Evolutionary conservation across 2,113 vertebrate genomes (phyloP).

Genomic region (Sisor rabdophorus): DNA sequence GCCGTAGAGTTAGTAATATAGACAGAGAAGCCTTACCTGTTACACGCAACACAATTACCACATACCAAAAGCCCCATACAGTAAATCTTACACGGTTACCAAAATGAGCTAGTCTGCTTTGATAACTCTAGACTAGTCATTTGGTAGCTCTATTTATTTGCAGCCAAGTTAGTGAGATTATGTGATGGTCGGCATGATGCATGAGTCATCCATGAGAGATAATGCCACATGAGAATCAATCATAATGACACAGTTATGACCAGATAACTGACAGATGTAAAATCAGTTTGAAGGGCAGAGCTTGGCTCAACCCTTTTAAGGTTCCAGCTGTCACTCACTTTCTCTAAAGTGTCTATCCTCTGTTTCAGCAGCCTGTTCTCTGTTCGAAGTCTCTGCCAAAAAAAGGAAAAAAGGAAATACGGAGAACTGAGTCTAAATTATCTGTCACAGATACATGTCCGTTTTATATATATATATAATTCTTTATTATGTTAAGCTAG

Average conservation of each 20-base stretch:
- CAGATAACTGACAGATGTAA: slow-evolving; percentile 9
- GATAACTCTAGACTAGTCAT: background rate
- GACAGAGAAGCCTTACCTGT: slow-evolving; percentile 21
- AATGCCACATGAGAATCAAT: slow-evolving; percentile 48
- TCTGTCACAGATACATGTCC: no score
- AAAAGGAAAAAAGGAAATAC: background rate
- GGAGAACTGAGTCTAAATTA: background rate
- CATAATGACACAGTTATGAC: slow-evolving; percentile 11
- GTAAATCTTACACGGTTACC: background rate
- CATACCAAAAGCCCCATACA: slow-evolving; percentile 2
- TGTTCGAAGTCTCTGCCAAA: slow-evolving; percentile 87
- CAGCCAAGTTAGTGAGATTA: slow-evolving; percentile 53
- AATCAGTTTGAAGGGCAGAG: slow-evolving; percentile 12
- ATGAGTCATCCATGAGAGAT: slow-evolving; percentile 42
- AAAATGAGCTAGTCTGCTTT: background rate
- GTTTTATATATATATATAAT: no score
- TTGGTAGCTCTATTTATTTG: slow-evolving; percentile 13
- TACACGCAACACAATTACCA: background rate
- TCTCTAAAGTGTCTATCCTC: slow-evolving; percentile 96
- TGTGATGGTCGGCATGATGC: slow-evolving; percentile 19
- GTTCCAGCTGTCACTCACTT: slow-evolving; percentile 76
- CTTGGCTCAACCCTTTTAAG: background rate
- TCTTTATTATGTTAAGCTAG: no score
- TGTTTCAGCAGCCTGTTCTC: slow-evolving; percentile 96
- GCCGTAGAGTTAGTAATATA: slow-evolving; percentile 17